phyloP scores from a whole-genome alignment of 2,113 vertebrate genomes.

The Oncorhynchus gorbuscha region DNA sequence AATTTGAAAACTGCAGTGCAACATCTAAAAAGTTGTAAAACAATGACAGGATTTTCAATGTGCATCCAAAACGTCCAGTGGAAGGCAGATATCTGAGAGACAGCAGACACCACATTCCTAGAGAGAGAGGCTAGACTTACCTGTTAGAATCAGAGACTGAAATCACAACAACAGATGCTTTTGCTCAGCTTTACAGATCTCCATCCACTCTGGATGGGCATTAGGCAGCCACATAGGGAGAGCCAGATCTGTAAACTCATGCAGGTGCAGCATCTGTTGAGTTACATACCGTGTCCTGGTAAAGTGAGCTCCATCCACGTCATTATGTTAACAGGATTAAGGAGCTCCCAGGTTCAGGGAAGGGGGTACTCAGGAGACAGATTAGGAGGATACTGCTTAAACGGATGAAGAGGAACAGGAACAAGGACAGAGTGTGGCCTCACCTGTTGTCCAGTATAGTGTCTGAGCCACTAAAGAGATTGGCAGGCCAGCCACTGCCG shows the following conservation, averaged over 20 bases:
- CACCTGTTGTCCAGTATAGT: background rate
- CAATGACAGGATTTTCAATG: background rate
- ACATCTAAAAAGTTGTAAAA: background rate
- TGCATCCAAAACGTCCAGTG: background rate
- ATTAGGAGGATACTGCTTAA: background rate
- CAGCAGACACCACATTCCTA: background rate
- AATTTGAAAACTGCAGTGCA: background rate
- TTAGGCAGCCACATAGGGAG: background rate
- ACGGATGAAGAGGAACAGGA: conserved; percentile 3
- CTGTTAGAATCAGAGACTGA: background rate
- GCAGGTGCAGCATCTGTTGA: conserved; percentile 1
- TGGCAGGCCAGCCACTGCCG: background rate
- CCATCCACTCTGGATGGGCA: background rate
- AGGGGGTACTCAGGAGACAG: background rate
- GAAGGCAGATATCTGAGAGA: background rate
- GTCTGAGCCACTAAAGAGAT: conserved; percentile 12
- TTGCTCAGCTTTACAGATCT: conserved; percentile 3
- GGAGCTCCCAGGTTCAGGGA: conserved; percentile 12
- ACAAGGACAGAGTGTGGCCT: background rate
- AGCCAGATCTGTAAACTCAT: conserved; percentile 8
- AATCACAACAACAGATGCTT: conserved; percentile 45
- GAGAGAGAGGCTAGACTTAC: conserved; percentile 13
- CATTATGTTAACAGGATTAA: conserved; percentile 33
- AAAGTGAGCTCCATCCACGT: conserved; percentile 6
- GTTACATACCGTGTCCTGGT: conserved; percentile 2